Conservation (phyloP, 35 echinoderm and acorn worm species). For the Chiridota heheva region DNA sequence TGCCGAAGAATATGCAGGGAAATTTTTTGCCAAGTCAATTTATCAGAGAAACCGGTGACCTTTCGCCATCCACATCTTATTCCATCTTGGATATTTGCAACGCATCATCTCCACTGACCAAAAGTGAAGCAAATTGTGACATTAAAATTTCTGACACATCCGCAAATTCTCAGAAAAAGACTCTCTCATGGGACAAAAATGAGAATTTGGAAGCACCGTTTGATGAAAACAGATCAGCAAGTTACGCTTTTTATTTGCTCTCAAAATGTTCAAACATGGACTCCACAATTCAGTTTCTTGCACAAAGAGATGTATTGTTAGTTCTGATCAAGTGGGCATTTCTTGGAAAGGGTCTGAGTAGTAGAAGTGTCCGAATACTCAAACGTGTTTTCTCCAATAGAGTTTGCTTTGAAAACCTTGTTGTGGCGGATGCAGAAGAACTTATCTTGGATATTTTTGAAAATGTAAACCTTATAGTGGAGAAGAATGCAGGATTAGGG, state of each 20-base stretch:
- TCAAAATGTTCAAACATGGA: slow-evolving; percentile 31
- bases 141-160: too few relatives aligned
- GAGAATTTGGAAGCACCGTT: slow-evolving; percentile 1
- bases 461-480: too few relatives aligned
- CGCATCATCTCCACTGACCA: too few relatives aligned
- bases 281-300: neutral
- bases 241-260: slow-evolving; percentile 12
- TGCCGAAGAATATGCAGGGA: too few relatives aligned
- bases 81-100: too few relatives aligned
- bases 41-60: too few relatives aligned
- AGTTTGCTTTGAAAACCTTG: neutral
- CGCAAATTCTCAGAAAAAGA: too few relatives aligned
- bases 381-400: neutral
- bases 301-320: neutral
- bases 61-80: neutral
- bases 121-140: slow-evolving; percentile 1
- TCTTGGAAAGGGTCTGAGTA: neutral
- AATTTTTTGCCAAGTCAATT: too few relatives aligned
- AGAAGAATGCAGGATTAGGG: too few relatives aligned
- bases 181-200: slow-evolving; percentile 9
- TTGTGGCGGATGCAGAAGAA: too few relatives aligned
- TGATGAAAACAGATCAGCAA: slow-evolving; percentile 3
- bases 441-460: too few relatives aligned
- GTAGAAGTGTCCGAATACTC: neutral
- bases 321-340: neutral